Evolutionary conservation across 1,140 invertebrate species (phyloP), one percentile per base, ranked within the genome.

Genomic region (Drosophila varians): DNA sequence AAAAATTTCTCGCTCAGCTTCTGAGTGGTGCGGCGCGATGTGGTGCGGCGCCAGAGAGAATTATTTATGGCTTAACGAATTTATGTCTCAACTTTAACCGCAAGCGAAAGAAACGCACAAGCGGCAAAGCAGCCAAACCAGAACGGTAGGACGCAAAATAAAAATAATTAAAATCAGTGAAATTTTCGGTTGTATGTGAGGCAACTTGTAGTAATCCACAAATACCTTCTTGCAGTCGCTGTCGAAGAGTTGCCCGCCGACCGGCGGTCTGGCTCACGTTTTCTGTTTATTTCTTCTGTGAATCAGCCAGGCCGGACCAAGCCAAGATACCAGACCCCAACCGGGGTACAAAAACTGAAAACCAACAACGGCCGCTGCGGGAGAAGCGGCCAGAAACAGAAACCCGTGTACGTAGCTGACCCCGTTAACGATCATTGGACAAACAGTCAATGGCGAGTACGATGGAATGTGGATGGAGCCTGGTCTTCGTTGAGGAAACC

Each of bases 1-100:
- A 70, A 84, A 84, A 84, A 84, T 84, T 84, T 84, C 80, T 84
- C 80, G 80, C 62, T 84, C 72, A 86, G 70, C 80, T 84, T 84
- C 82, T 84, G 79, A 84, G 51, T 43, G 60, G 31, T 49, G 36
- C 23, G 36, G 46, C 19, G 25, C 55, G 25, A 58, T 61, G 43
- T 48, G 61, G 34, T 65, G 61, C 72, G 71, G 43, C 68, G 65
- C 65, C 40, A 68, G 54, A 76, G 62, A 82, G 69, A 80, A 80
- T 66, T 76, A 77, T 77, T 82, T 80, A 82, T 82, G 73, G 77
- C 69, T 77, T 82, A 83, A 74, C 83, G 77, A 74, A 86, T 71
- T 77, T 80, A 74, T 80, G 55, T 57, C 61, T 86, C 80, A 79
- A 76, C 80, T 77, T 80, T 86, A 87, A 80, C 80, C 80, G 83